Evolutionary conservation across 2,888 invertebrate genomes (phyloP), one percentile per base, ranked within the genome.

Genomic region (Lepetodrilus schrolli): DNA sequence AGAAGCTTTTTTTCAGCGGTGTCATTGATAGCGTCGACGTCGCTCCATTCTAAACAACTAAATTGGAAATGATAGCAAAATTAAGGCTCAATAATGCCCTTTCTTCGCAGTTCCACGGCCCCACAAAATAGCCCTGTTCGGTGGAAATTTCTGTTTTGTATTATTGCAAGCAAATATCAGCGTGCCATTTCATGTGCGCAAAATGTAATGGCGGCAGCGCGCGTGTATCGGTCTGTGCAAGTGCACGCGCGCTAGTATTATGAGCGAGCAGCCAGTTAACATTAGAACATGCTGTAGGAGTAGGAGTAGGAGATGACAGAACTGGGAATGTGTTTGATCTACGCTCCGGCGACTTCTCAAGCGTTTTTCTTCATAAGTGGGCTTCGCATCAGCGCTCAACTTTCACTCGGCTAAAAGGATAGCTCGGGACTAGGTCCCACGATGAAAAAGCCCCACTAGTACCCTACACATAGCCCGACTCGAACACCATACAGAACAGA

Each of bases 61-160:
- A 58, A 58, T 58, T 58, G 58, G 34, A 58, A 58, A 34, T 30
- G 58, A 58, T 58, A 58, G 58, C 58, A 30, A 58, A n/a, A 58
- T 58, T 58, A 58, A 30, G 34, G 58, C 58, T 58, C 58, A 30
- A 58, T 58, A 58, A 58, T 30, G 26, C 34, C 58, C 58, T 30
- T 58, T 58, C 58, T 58, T 58, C 34, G 34, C 58, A 58, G 58
- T 58, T 58, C 26, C 58, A 30, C 26, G 58, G 58, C 58, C 26
- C n/a, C n/a, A n/a, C n/a, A 58, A 58, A 58, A 23, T 17, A 58
- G 2, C 26, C 34, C 34, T n/a, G 58, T 58, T 58, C 51, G 43
- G n/a, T 17, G 17, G 43, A 43, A 43, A 43, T 43, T 13, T 43
- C 13, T 43, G 13, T 43, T 17, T 17, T 13, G n/a, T 13, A 30